Percentiles rank a stretch among this genome's conserved stretches.
Conservation (phyloP, 2,888 invertebrate genomes). For the Synergus umbraculus region DNA sequence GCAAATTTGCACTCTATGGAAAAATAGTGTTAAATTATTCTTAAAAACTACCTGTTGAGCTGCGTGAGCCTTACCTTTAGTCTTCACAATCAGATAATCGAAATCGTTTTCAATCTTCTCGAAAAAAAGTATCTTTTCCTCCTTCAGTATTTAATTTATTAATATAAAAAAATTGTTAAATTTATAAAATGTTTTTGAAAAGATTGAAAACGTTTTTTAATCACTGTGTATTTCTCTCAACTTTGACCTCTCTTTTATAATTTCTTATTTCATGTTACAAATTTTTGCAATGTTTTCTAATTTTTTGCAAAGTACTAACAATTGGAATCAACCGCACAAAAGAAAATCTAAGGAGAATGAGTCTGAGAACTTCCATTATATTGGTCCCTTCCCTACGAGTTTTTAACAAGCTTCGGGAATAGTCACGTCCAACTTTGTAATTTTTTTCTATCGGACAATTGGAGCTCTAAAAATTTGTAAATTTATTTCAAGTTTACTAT, state of each 20-base stretch:
- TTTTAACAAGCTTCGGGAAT: neutral
- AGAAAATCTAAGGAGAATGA: neutral
- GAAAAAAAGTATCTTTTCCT: neutral
- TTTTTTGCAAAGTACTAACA: neutral
- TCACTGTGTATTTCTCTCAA: neutral
- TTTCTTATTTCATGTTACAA: neutral
- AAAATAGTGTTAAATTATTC: neutral
- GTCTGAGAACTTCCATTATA: neutral
- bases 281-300: neutral
- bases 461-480: constrained; percentile 19
- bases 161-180: neutral
- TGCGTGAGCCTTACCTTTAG: constrained; percentile 27
- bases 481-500: constrained; percentile 17
- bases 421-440: constrained; percentile 27
- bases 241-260: neutral
- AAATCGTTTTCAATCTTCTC: neutral
- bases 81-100: constrained; percentile 3
- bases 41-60: neutral
- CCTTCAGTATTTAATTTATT: neutral
- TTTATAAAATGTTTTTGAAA: constrained; percentile 5
- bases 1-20: neutral
- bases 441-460: constrained; percentile 16
- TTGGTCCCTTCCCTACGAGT: neutral
- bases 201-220: neutral
- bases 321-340: constrained; percentile 26